These are phyloP conservation scores for Onychomys arenicola DNA, from an alignment of 2,797 vertebrate genomes.

Conservation along the genomic window DNA sequence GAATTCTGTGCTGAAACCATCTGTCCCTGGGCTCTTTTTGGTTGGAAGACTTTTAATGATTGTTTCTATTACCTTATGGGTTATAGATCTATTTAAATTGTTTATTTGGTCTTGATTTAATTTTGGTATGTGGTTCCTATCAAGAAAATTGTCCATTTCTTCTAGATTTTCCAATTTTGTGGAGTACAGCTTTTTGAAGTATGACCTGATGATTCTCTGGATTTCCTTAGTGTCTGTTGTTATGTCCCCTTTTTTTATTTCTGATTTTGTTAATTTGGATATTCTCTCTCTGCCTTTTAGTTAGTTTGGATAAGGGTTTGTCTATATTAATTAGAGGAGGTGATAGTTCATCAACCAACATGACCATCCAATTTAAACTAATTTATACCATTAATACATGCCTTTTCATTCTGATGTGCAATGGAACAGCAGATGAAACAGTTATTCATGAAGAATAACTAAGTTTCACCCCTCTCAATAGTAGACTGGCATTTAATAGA, in stretches of 20 bases:
- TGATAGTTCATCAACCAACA: no score
- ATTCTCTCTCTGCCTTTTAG: neutral
- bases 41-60: neutral
- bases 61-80: neutral
- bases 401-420: no score
- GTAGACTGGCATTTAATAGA: no score
- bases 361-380: no score
- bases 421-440: no score
- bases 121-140: neutral
- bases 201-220: neutral
- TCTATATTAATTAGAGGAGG: no score
- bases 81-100: neutral
- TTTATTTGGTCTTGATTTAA: neutral
- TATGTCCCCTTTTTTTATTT: neutral
- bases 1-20: neutral
- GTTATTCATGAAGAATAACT: no score
- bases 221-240: neutral
- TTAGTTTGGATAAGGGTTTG: neutral
- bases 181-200: neutral
- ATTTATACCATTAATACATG: no score
- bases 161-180: neutral
- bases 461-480: no score
- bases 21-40: neutral
- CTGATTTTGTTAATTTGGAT: neutral
- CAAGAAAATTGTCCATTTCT: neutral